Conservation (phyloP, 2,113 vertebrate genomes). For the Hiodon tergisus region DNA sequence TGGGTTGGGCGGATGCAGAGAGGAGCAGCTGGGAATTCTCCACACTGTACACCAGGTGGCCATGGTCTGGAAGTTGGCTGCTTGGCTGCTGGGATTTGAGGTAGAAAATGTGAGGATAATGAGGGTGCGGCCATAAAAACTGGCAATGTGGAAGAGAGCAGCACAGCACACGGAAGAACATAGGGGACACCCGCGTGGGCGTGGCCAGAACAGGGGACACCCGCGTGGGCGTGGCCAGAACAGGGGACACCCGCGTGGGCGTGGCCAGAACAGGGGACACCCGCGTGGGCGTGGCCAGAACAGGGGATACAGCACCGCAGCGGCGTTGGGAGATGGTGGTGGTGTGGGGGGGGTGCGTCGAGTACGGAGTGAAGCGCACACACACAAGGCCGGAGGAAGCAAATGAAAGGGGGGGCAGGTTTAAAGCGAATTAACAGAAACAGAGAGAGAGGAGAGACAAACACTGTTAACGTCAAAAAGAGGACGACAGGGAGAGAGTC, state of each 20-base stretch:
- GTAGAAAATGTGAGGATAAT: slow-evolving; percentile 78
- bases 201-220: slow-evolving; percentile 12
- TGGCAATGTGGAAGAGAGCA: slow-evolving; percentile 53
- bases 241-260: slow-evolving; percentile 30
- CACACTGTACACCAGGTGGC: slow-evolving; percentile 54
- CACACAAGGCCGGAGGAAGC: slow-evolving; percentile 8
- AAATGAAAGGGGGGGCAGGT: slow-evolving; percentile 4
- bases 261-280: slow-evolving; percentile 24
- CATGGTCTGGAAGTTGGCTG: slow-evolving; percentile 83
- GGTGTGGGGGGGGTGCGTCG: too few relatives aligned
- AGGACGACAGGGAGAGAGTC: slow-evolving; percentile 41
- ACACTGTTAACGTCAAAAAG: slow-evolving; percentile 56
- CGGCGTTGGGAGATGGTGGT: not conserved
- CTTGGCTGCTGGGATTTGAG: slow-evolving; percentile 82
- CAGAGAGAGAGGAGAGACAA: slow-evolving; percentile 52
- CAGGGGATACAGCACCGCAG: slow-evolving; percentile 13
- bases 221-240: slow-evolving; percentile 40
- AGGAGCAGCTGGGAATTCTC: slow-evolving; percentile 60
- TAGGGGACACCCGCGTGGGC: slow-evolving; percentile 38
- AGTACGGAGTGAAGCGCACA: not conserved
- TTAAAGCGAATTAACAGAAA: slow-evolving; percentile 32
- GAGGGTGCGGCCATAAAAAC: slow-evolving; percentile 65
- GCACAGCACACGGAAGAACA: slow-evolving; percentile 16
- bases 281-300: slow-evolving; percentile 40
- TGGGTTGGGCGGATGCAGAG: slow-evolving; percentile 47